Conservation (phyloP, 2,888 invertebrate genomes). For the Autographa pulchrina region DNA sequence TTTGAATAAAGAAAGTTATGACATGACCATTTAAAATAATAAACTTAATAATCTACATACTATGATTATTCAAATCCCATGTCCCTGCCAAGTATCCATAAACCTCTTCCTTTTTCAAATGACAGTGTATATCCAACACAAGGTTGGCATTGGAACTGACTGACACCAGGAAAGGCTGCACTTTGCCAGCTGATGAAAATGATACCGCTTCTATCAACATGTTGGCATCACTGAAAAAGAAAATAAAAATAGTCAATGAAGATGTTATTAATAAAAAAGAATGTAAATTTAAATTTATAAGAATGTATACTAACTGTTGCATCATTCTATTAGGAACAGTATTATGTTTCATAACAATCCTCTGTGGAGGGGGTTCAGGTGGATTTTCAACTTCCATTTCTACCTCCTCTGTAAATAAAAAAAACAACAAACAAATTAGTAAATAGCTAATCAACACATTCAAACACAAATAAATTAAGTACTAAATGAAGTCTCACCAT, state of each 20-base stretch:
- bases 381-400: slow-evolving; percentile 90
- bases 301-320: slow-evolving; percentile 91
- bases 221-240: slow-evolving; percentile 94
- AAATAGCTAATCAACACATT: slow-evolving; percentile 36
- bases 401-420: slow-evolving; percentile 81
- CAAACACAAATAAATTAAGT: not conserved
- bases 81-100: slow-evolving; percentile 98
- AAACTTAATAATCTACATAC: slow-evolving; percentile 89
- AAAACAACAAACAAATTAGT: not conserved
- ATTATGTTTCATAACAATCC: slow-evolving; percentile 93
- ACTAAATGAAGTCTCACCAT: slow-evolving; percentile 71
- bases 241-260: not conserved
- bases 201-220: slow-evolving; percentile 96
- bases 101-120: slow-evolving; percentile 97
- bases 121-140: slow-evolving; percentile 97
- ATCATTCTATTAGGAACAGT: slow-evolving; percentile 93
- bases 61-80: slow-evolving; percentile 98
- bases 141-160: slow-evolving; percentile 96
- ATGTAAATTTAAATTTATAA: slow-evolving; percentile 3
- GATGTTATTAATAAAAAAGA: slow-evolving; percentile 14
- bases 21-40: too few species aligned
- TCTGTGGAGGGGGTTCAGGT: slow-evolving; percentile 90
- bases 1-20: too few species aligned
- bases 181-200: slow-evolving; percentile 95
- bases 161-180: slow-evolving; percentile 97